Conservation (phyloP, 2,888 invertebrate species). For the Scaptomyza cyrtandrae region DNA sequence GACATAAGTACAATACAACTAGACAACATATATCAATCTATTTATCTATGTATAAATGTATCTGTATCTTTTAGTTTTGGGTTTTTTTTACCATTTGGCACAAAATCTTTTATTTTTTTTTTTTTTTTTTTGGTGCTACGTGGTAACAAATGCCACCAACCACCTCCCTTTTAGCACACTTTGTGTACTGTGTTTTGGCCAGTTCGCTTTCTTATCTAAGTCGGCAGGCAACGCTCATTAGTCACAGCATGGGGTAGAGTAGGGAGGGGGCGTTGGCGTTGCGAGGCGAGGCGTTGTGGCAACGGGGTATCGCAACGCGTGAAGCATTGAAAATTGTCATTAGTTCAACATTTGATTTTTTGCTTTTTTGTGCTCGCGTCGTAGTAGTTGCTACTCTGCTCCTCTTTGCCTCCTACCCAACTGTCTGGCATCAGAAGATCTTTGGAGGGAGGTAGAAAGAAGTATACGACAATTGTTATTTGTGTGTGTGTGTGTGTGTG, state of each 20-base stretch:
- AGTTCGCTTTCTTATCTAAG: conserved; percentile 68
- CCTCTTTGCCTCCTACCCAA: background rate
- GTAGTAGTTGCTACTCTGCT: conserved; percentile 19
- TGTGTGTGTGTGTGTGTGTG: conserved; percentile 34
- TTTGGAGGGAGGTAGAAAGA: background rate
- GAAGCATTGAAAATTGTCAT: conserved; percentile 78
- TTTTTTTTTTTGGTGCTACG: conserved; percentile 27
- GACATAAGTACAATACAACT: conserved; percentile 58
- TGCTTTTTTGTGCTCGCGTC: conserved; percentile 13
- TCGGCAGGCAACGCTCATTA: conserved; percentile 73
- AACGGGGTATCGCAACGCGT: conserved; percentile 49
- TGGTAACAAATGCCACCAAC: conserved; percentile 51
- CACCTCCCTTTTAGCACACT: background rate
- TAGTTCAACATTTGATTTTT: conserved; percentile 71
- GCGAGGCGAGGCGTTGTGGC: conserved; percentile 26
- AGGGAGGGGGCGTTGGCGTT: background rate
- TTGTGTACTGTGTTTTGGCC: conserved; percentile 8
- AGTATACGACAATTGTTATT: conserved; percentile 12
- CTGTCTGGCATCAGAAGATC: conserved; percentile 6
- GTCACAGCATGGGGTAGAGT: conserved; percentile 57
- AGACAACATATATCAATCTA: conserved; percentile 4
- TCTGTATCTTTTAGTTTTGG: conserved; percentile 17
- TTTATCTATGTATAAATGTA: conserved; percentile 21
- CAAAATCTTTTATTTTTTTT: conserved; percentile 45
- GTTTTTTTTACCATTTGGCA: conserved; percentile 39